Evolutionary conservation across 2,888 invertebrate genomes (phyloP).

Genomic region (Napeogenes inachia): DNA sequence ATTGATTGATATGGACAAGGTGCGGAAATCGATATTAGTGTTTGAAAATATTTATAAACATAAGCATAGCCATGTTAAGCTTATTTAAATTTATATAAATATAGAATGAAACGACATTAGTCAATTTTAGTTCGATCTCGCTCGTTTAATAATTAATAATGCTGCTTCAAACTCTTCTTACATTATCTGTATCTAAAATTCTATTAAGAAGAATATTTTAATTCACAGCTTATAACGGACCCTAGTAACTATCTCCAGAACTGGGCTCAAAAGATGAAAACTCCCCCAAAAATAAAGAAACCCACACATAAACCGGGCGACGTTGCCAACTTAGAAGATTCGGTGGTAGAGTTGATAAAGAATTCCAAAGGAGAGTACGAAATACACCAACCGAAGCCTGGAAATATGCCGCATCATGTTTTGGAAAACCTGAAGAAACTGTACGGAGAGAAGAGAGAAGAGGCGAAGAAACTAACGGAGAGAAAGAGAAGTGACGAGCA

Average conservation of each 20-base stretch:
- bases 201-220: constrained; percentile 2
- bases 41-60: too few relatives aligned
- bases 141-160: too few relatives aligned
- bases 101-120: too few relatives aligned
- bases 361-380: constrained; percentile 64
- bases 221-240: constrained; percentile 62
- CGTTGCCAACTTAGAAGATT: constrained; percentile 62
- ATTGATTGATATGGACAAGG: too few relatives aligned
- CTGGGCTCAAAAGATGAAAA: constrained; percentile 79
- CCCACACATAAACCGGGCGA: constrained; percentile 43
- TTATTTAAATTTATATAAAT: too few relatives aligned
- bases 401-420: constrained; percentile 57
- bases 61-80: too few relatives aligned
- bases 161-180: too few relatives aligned
- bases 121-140: too few relatives aligned
- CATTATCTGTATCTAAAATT: too few relatives aligned
- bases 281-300: constrained; percentile 39
- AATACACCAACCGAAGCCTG: constrained; percentile 64
- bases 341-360: constrained; percentile 60
- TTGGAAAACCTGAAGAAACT: constrained; percentile 51
- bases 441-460: constrained; percentile 59
- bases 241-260: constrained; percentile 76
- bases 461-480: constrained; percentile 43
- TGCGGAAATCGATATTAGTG: too few relatives aligned
- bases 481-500: constrained; percentile 53